These are phyloP conservation scores for Morelia viridis DNA, from an alignment of 2,797 vertebrate species.

Conservation along the genomic window DNA sequence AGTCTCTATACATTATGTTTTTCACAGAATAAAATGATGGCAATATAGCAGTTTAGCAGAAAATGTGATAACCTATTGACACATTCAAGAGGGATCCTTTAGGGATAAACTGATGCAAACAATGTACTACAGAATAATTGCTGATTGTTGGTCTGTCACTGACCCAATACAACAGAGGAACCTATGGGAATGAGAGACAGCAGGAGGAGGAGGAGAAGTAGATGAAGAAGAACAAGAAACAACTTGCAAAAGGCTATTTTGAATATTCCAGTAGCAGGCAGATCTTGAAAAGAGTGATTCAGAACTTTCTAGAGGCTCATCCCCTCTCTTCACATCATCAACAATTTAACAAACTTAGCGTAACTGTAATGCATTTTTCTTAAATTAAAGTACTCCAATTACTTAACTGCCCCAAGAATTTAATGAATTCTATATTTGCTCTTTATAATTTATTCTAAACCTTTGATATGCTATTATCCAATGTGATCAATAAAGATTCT, in stretches of 20 bases:
- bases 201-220: background rate
- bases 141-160: background rate
- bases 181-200: background rate
- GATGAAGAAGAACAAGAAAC: background rate
- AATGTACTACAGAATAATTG: background rate
- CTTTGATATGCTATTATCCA: background rate
- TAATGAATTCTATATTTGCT: background rate
- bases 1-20: background rate
- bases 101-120: background rate
- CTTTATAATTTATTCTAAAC: background rate
- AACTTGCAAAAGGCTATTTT: background rate
- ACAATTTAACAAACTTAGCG: background rate
- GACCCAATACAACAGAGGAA: background rate
- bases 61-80: conserved; percentile 11
- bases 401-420: background rate
- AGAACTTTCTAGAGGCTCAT: background rate
- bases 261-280: background rate
- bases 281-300: background rate
- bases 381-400: background rate
- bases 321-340: background rate
- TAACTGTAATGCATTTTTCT: background rate
- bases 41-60: background rate
- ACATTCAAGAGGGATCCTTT: background rate
- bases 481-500: too few relatives aligned
- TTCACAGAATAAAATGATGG: conserved; percentile 1